Percentiles rank a stretch among this genome's conserved stretches.
Conservation (phyloP, 2,113 vertebrate genomes). For the Motacilla tschutschensis region DNA sequence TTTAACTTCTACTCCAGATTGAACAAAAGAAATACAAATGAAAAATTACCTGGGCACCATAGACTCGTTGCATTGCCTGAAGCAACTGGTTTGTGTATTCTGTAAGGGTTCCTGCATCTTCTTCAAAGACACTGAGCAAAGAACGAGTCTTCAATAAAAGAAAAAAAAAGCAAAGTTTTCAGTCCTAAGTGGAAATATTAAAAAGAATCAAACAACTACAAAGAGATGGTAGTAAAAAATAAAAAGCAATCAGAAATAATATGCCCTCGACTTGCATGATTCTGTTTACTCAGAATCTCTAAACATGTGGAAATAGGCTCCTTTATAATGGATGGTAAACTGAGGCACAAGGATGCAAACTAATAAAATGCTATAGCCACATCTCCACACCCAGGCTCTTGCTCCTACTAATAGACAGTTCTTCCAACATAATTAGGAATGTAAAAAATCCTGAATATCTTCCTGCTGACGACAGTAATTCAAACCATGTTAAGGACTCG, state of each 20-base stretch:
- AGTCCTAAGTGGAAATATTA: background rate
- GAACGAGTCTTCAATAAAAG: constrained; percentile 85
- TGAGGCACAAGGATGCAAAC: background rate
- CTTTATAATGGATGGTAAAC: background rate
- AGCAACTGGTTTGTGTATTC: constrained; percentile 97
- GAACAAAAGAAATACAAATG: background rate
- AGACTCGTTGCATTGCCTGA: constrained; percentile 95
- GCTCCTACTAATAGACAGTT: background rate
- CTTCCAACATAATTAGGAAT: background rate
- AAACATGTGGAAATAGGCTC: background rate
- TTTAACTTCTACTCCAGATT: background rate
- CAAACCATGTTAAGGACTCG: background rate
- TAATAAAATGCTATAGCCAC: background rate
- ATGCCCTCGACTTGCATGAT: background rate
- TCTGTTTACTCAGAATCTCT: background rate
- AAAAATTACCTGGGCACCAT: constrained; percentile 90
- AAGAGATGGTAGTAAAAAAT: background rate
- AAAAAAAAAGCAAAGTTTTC: constrained; percentile 1
- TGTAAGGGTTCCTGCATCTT: constrained; percentile 94
- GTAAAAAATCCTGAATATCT: constrained; percentile 38
- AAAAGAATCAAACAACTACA: background rate
- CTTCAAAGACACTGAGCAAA: constrained; percentile 96
- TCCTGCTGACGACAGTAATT: constrained; percentile 22
- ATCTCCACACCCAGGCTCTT: background rate
- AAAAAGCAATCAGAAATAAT: background rate